Conservation (phyloP, 2,797 vertebrate species). For the Poeciliopsis turneri region DNA sequence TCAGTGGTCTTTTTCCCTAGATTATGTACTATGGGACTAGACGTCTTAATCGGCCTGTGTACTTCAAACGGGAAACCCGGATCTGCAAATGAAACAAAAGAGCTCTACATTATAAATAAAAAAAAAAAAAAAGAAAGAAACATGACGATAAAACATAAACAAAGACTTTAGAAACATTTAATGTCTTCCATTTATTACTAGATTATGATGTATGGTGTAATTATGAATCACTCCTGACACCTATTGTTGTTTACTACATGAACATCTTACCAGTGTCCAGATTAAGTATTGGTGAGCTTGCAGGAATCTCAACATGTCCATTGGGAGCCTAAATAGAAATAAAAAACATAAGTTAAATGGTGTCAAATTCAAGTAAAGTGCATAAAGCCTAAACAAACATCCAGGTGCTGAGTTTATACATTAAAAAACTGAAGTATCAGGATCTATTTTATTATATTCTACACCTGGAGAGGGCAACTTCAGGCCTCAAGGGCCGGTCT, state of each 20-base stretch:
- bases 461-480: neutral
- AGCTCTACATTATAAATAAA: neutral
- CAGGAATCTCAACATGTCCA: neutral
- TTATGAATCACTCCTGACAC: neutral
- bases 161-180: neutral
- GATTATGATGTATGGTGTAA: neutral
- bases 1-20: neutral
- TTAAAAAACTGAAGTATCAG: neutral
- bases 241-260: neutral
- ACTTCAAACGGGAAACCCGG: constrained; percentile 49
- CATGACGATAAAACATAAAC: neutral
- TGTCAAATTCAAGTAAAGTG: neutral
- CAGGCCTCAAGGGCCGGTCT: too few species aligned
- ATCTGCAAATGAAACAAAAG: constrained; percentile 31
- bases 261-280: constrained; percentile 46
- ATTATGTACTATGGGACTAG: constrained; percentile 69
- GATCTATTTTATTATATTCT: neutral
- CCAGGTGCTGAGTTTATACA: neutral
- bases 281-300: constrained; percentile 10
- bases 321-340: constrained; percentile 32
- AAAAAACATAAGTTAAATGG: neutral
- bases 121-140: neutral
- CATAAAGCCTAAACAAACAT: neutral
- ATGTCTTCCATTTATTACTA: neutral
- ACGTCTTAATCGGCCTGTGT: constrained; percentile 69